Base-by-base conservation (phyloP, 2,797 vertebrate species). In the Champsocephalus gunnari region DNA sequence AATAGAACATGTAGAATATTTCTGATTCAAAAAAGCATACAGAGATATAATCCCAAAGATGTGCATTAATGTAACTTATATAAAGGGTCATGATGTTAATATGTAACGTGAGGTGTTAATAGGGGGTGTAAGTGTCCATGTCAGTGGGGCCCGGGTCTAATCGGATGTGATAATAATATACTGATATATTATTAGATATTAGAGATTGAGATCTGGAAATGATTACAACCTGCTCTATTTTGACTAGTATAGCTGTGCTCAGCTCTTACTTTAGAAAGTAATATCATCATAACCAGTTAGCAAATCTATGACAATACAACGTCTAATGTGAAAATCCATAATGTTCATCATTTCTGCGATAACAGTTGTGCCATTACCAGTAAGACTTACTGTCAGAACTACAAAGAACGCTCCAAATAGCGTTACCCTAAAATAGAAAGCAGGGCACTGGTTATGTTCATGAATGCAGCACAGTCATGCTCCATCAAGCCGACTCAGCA, bases 401-500 rank as follows among this genome's bases (percentile, higher is more conserved):
- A 34, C 34, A 53, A 43, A 8, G 64, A 7, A 55, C 17, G 28
- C 48, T 34, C 9, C 5, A 3, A 10, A 5, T 38, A 21, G 12
- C 12, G 5, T 9, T 3, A 61, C 1, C 12, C 7, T 28, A 3
- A 13, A 48, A 61, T 7, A 56, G 56, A 50, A 62, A 28, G 54
- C 7, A 68, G 9, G 8, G 1, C 45, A 47, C 24, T 9, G 44
- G 60, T 41, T 48, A 24, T 50, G 32, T 71, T 54, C 47, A 72
- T 61, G 28, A 54, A 44, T 2, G 9, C 24, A 38, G 21, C 28
- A 64, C 32, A 56, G 51, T 53, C 47, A 17, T 57, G 60, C 38
- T 6, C 17, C 21, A 14, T 71, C 57, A 19, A 38, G 63, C 28
- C 47, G 48, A 9, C 51, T 76, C 41, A 77, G 69, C 75, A 77